Conservation (phyloP, 2,888 invertebrate species). For the Idaea biselata region DNA sequence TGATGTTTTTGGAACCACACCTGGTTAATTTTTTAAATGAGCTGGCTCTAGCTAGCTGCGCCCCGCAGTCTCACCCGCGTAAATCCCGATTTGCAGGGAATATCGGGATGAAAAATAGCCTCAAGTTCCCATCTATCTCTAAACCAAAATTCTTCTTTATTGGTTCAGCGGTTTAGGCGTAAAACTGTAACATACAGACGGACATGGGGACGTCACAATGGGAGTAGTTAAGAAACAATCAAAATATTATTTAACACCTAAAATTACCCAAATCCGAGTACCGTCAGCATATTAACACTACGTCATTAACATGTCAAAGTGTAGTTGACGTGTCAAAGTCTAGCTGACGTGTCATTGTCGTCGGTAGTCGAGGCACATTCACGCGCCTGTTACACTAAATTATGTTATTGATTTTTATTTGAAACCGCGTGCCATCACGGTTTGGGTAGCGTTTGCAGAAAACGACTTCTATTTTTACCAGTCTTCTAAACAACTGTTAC, state of each 20-base stretch:
- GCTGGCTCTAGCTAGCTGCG: neutral
- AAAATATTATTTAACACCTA: too few species aligned
- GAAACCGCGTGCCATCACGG: constrained; percentile 26
- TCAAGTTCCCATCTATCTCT: too few species aligned
- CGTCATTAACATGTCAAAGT: neutral
- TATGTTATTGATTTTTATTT: constrained; percentile 16
- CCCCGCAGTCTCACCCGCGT: too few species aligned
- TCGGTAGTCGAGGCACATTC: constrained; percentile 14
- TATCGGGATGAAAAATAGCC: too few species aligned
- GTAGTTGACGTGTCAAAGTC: neutral
- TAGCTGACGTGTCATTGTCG: neutral
- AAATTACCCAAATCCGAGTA: constrained; percentile 3
- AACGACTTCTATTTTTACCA: constrained; percentile 4
- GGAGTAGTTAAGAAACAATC: too few species aligned
- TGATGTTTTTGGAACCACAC: constrained; percentile 8
- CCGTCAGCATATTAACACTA: neutral
- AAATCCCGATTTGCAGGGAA: too few species aligned
- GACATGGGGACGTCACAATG: too few species aligned
- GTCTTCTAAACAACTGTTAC: too few species aligned
- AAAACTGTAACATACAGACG: too few species aligned
- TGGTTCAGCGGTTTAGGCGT: too few species aligned
- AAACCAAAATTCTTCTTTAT: too few species aligned
- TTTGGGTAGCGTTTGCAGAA: constrained; percentile 30
- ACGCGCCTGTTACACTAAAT: constrained; percentile 7
- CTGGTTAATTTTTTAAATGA: neutral